Evolutionary conservation across 1,140 invertebrate genomes (phyloP).

Genomic region (Whitmania pigra): DNA sequence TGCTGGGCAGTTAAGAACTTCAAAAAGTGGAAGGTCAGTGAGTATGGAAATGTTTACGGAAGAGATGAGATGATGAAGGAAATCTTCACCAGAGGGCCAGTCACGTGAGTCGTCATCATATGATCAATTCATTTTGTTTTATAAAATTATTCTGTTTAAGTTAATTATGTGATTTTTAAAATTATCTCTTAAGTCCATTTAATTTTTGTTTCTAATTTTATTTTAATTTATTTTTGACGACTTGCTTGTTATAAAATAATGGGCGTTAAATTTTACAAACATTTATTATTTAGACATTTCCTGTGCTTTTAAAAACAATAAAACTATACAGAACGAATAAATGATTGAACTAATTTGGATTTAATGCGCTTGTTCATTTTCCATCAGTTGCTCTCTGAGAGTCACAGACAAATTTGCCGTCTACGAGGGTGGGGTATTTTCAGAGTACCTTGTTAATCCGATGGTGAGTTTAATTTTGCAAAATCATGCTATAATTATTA

Average conservation of each 20-base stretch:
- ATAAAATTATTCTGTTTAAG: too few species aligned
- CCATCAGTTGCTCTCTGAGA: conserved; percentile 41
- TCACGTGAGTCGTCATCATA: conserved; percentile 32
- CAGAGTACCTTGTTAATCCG: conserved; percentile 34
- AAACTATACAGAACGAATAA: too few species aligned
- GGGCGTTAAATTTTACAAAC: too few species aligned
- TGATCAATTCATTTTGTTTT: too few species aligned
- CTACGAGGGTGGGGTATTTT: conserved; percentile 44
- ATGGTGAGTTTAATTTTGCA: conserved; percentile 27
- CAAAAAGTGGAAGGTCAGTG: conserved; percentile 45
- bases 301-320: too few species aligned
- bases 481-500: too few species aligned
- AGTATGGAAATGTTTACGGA: conserved; percentile 43
- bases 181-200: too few species aligned
- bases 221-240: too few species aligned
- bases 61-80: conserved; percentile 47
- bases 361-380: not conserved
- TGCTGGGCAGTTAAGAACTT: conserved; percentile 42
- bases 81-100: conserved; percentile 45
- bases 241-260: too few species aligned
- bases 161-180: not conserved
- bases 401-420: conserved; percentile 43
- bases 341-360: too few species aligned
- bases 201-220: too few species aligned
- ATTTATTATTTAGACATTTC: too few species aligned